phyloP scores from a whole-genome alignment of 2,888 invertebrate species.

The Caenorhabditis macrosperma region DNA sequence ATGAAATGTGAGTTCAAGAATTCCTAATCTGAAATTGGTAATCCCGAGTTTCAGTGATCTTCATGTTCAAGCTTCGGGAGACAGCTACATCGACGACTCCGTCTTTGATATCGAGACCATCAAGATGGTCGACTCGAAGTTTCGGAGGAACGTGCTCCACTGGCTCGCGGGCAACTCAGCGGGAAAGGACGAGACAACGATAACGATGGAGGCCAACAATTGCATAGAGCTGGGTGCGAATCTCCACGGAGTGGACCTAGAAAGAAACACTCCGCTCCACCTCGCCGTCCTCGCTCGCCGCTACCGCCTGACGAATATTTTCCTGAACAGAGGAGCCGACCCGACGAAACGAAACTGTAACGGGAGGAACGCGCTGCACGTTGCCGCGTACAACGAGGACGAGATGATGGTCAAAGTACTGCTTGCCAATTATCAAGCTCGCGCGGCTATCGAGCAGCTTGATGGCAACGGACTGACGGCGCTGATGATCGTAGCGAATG shows the following conservation, averaged over 20 bases:
- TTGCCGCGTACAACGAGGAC: conserved; percentile 62
- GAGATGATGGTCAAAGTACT: conserved; percentile 50
- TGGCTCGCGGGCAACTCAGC: conserved; percentile 40
- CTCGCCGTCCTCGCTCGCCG: conserved; percentile 43
- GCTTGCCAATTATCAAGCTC: conserved; percentile 28
- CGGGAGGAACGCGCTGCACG: conserved; percentile 66
- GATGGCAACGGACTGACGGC: conserved; percentile 37
- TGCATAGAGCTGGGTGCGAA: conserved; percentile 46
- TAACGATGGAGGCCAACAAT: conserved; percentile 8
- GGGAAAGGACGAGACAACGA: conserved; percentile 32
- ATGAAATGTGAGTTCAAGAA: background rate
- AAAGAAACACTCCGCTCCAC: conserved; percentile 46
- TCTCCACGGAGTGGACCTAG: conserved; percentile 33
- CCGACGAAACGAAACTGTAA: conserved; percentile 64
- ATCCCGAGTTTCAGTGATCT: background rate
- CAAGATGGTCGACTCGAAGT: conserved; percentile 15
- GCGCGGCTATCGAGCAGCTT: conserved; percentile 26
- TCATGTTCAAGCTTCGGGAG: too few relatives aligned
- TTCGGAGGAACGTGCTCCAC: conserved; percentile 30
- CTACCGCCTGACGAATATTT: background rate
- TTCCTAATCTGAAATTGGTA: background rate
- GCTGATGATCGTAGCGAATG: conserved; percentile 16
- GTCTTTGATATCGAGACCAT: background rate
- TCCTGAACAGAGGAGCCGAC: conserved; percentile 42
- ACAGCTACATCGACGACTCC: conserved; percentile 18